These are phyloP conservation scores for Pipa parva DNA, from an alignment of 2,113 vertebrate species.

Conservation along the genomic window DNA sequence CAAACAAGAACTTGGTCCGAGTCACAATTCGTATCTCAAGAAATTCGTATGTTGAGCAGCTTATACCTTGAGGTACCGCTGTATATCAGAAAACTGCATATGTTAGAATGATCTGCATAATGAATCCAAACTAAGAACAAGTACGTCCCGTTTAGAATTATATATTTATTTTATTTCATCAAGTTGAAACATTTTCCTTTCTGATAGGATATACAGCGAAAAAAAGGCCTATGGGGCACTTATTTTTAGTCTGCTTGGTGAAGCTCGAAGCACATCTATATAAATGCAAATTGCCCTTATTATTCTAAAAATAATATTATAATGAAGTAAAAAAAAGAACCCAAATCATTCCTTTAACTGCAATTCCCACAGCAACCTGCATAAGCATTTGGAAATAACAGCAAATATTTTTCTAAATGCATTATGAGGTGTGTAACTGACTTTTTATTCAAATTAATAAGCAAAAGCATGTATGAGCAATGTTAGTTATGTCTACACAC, in stretches of 20 bases:
- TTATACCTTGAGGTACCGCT: no score
- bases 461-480: background rate
- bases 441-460: constrained; percentile 12
- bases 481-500: constrained; percentile 2
- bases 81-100: no score
- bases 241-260: constrained; percentile 1
- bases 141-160: background rate
- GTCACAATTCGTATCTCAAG: no score
- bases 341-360: constrained; percentile 17
- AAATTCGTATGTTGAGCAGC: no score
- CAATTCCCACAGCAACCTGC: constrained; percentile 20
- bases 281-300: constrained; percentile 36
- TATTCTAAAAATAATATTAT: constrained; percentile 20
- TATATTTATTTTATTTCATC: constrained; percentile 9
- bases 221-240: background rate
- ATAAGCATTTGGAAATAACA: constrained; percentile 14
- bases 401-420: constrained; percentile 15
- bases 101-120: no score
- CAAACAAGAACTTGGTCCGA: no score
- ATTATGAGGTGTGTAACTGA: constrained; percentile 13
- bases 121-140: no score
- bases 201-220: background rate
- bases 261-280: constrained; percentile 11
- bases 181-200: background rate
- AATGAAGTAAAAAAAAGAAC: no score